Conservation (phyloP, 2,113 vertebrate species). For the Tupaia tana region DNA sequence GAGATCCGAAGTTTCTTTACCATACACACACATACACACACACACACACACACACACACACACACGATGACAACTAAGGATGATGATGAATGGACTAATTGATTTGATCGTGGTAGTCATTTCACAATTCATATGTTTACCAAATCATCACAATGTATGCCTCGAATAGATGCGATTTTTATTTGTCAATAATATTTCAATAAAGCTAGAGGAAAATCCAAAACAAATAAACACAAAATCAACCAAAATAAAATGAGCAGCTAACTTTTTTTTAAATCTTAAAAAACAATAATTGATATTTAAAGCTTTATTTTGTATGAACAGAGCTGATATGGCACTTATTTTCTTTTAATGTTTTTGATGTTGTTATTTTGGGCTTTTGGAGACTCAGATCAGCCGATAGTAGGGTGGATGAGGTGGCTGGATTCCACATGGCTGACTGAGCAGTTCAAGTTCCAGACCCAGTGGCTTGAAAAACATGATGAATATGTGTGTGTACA, state of each 20-base stretch:
- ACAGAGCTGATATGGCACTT: not conserved
- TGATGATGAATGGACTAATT: not conserved
- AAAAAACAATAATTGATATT: not conserved
- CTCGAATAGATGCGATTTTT: not conserved
- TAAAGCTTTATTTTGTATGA: not conserved
- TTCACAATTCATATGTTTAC: not conserved
- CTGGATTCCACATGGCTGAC: too few species aligned
- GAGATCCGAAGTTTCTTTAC: not conserved
- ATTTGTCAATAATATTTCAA: not conserved
- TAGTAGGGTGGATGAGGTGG: too few species aligned
- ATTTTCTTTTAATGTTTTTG: not conserved
- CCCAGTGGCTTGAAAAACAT: too few species aligned
- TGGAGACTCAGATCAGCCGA: not conserved
- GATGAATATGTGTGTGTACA: too few species aligned
- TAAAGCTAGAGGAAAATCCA: not conserved
- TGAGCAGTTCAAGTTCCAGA: too few species aligned
- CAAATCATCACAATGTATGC: not conserved
- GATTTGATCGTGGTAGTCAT: not conserved
- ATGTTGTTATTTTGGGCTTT: not conserved
- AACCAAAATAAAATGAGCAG: constrained; percentile 28
- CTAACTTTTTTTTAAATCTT: not conserved
- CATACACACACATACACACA: not conserved
- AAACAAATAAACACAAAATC: not conserved
- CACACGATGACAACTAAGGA: not conserved
- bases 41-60: not conserved